phyloP scores from a whole-genome alignment of 2,888 invertebrate species.

The Phragmatobia fuliginosa region DNA sequence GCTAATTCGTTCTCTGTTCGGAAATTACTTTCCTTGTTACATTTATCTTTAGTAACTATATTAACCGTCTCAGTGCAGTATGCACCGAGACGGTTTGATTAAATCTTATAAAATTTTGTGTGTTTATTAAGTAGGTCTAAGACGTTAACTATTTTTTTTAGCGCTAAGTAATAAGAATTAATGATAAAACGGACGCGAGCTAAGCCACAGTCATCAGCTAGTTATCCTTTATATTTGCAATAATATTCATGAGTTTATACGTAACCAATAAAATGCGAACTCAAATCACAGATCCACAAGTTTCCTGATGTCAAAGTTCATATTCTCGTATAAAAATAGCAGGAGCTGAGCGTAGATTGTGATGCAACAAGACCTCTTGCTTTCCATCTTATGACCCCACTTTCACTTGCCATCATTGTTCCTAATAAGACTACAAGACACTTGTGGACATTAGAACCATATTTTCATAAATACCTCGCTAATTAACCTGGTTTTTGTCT shows the following conservation, averaged over 20 bases:
- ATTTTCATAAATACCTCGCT: neutral
- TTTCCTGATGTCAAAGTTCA: constrained; percentile 52
- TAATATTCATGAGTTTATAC: neutral
- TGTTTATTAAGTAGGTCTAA: too few relatives aligned
- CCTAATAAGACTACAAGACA: constrained; percentile 8
- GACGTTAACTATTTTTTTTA: too few relatives aligned
- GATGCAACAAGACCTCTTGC: constrained; percentile 57
- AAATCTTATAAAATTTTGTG: too few relatives aligned
- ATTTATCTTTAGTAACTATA: too few relatives aligned
- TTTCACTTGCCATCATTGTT: constrained; percentile 48
- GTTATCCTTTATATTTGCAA: neutral
- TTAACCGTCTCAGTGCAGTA: too few relatives aligned
- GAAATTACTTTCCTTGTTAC: neutral
- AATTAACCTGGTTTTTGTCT: neutral
- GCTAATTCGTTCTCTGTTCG: neutral
- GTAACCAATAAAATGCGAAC: constrained; percentile 2
- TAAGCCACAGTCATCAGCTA: too few relatives aligned
- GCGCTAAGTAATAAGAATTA: too few relatives aligned
- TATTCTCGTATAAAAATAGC: constrained; percentile 46
- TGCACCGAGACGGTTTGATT: too few relatives aligned
- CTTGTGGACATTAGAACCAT: neutral
- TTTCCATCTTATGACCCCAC: constrained; percentile 43
- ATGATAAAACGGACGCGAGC: too few relatives aligned
- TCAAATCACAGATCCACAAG: constrained; percentile 14
- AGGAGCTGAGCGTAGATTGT: constrained; percentile 37